Evolutionary conservation across 2,113 vertebrate genomes (phyloP).

Genomic region (Hypomesus transpacificus): DNA sequence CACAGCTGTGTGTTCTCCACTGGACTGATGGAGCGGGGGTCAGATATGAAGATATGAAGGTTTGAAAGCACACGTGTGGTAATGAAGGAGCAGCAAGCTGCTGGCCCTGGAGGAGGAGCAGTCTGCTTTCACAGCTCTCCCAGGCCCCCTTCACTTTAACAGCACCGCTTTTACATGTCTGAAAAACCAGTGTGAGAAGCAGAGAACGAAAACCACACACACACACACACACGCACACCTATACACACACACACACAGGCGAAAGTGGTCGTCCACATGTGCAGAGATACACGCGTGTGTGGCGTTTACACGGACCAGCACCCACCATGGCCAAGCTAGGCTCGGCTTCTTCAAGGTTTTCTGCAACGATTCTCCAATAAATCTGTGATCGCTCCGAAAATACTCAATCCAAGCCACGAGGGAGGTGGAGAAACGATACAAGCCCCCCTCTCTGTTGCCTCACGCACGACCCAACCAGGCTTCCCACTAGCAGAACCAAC

Average conservation of each 20-base stretch:
- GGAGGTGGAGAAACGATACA: background rate
- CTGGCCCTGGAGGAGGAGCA: slow-evolving; percentile 47
- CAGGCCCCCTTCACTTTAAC: slow-evolving; percentile 51
- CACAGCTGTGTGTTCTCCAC: no score
- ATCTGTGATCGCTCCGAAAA: slow-evolving; percentile 8
- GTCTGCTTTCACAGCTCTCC: slow-evolving; percentile 55
- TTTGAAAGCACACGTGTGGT: slow-evolving; percentile 19
- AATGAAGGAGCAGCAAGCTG: slow-evolving; percentile 39
- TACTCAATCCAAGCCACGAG: no score
- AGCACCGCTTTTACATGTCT: slow-evolving; percentile 51
- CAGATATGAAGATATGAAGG: slow-evolving; percentile 17
- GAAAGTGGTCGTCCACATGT: slow-evolving; percentile 4
- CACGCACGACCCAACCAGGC: background rate
- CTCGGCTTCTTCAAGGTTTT: slow-evolving; percentile 3
- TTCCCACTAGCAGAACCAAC: background rate
- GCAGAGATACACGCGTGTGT: background rate
- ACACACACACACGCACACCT: background rate
- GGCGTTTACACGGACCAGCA: slow-evolving; percentile 18
- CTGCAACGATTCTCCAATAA: background rate
- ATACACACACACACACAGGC: slow-evolving; percentile 8
- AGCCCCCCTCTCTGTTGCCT: background rate
- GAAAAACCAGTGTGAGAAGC: slow-evolving; percentile 34
- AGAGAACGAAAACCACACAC: slow-evolving; percentile 20
- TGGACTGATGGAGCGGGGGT: background rate
- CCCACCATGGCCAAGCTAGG: slow-evolving; percentile 1